Conservation (phyloP, 2,888 invertebrate genomes). For the Agrotis puta region DNA sequence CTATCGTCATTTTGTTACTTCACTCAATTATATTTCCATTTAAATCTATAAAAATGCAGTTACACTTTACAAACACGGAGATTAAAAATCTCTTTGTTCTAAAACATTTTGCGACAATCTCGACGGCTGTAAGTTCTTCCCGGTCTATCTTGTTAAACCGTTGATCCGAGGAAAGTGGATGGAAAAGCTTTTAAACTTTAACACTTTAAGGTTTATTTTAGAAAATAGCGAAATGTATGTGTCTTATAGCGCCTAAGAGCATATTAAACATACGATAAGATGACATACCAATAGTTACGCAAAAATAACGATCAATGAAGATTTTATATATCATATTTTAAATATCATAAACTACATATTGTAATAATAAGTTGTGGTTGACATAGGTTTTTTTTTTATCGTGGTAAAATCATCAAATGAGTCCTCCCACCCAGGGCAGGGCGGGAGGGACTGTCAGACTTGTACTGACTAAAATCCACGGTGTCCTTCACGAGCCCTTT, state of each 20-base stretch:
- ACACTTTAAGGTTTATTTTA: constrained; percentile 27
- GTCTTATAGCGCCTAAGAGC: neutral
- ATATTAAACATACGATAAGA: neutral
- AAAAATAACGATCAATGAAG: neutral
- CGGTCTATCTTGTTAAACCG: constrained; percentile 34
- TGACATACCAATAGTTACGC: neutral
- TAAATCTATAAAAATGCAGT: neutral
- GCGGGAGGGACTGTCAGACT: no score
- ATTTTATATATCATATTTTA: no score
- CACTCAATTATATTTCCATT: neutral
- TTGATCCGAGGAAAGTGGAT: constrained; percentile 39
- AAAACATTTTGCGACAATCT: constrained; percentile 18
- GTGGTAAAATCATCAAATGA: no score
- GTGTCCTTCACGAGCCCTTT: no score
- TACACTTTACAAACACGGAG: neutral
- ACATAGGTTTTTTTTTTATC: no score
- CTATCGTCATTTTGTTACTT: neutral
- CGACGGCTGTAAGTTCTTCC: constrained; percentile 3
- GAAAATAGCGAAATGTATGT: constrained; percentile 9
- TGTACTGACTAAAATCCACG: no score
- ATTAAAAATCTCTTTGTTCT: constrained; percentile 26
- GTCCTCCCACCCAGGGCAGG: no score
- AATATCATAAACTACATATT: no score
- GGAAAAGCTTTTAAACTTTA: constrained; percentile 57
- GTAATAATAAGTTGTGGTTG: no score